Evolutionary conservation across 2,113 vertebrate species (phyloP).

Genomic region (Oenanthe melanoleuca): DNA sequence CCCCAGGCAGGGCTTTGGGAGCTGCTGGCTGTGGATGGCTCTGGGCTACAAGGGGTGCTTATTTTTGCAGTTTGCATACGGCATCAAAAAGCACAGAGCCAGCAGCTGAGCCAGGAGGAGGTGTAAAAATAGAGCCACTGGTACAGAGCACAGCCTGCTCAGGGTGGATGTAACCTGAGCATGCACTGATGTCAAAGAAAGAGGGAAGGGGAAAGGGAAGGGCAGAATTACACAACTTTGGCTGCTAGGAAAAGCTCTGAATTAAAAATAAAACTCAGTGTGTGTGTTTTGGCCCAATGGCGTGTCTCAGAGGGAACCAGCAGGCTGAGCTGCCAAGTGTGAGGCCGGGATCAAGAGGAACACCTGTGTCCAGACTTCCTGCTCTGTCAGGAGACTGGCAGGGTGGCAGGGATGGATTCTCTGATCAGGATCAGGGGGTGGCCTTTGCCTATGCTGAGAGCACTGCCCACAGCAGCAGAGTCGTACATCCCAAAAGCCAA

Average conservation of each 20-base stretch:
- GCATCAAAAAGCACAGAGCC: neutral
- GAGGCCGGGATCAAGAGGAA: neutral
- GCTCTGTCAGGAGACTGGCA: neutral
- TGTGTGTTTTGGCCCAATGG: neutral
- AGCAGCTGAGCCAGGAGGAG: neutral
- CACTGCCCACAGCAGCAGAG: neutral
- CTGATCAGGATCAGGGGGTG: neutral
- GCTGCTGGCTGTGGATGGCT: neutral
- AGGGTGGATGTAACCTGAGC: neutral
- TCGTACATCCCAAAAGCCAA: fast-evolving
- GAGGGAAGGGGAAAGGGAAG: neutral
- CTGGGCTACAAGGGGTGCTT: neutral
- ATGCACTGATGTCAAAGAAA: neutral
- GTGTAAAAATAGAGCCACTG: slow-evolving; percentile 35
- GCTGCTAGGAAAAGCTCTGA: neutral
- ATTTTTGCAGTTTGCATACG: neutral
- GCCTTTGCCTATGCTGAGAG: neutral
- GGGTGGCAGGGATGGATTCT: neutral
- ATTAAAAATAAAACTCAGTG: neutral
- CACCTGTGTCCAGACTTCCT: neutral
- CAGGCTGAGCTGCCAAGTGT: neutral
- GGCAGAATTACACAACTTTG: neutral
- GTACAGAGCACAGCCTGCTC: neutral
- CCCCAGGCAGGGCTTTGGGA: neutral
- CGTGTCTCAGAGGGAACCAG: neutral